These are phyloP conservation scores for Orussus abietinus DNA, from an alignment of 1,140 invertebrate species.

Conservation along the genomic window DNA sequence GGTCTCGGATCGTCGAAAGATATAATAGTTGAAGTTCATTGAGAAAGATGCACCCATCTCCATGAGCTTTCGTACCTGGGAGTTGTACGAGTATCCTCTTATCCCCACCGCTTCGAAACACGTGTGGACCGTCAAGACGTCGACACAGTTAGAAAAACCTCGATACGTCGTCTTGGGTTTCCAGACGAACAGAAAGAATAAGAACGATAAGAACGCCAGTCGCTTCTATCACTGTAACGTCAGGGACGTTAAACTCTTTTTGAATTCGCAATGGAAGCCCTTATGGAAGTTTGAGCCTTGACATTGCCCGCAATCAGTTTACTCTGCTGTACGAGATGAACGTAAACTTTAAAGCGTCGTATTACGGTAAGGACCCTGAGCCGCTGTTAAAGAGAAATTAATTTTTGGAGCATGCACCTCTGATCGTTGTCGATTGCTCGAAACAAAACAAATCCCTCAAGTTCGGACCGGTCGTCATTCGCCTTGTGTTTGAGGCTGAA, in stretches of 20 bases:
- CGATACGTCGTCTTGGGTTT: constrained; percentile 24
- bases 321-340: constrained; percentile 31
- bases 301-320: constrained; percentile 27
- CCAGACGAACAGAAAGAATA: constrained; percentile 23
- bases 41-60: constrained; percentile 23
- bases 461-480: constrained; percentile 27
- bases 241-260: constrained; percentile 29
- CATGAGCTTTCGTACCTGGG: constrained; percentile 36
- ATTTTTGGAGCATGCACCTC: constrained; percentile 20
- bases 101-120: constrained; percentile 27
- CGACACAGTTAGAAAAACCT: constrained; percentile 21
- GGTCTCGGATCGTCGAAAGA: constrained; percentile 23
- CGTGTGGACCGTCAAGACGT: constrained; percentile 23
- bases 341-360: constrained; percentile 27
- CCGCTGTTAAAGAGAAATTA: constrained; percentile 5
- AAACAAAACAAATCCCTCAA: constrained; percentile 35
- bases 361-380: constrained; percentile 17
- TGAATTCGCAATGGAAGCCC: constrained; percentile 37
- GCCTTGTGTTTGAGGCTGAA: constrained; percentile 29
- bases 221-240: constrained; percentile 28
- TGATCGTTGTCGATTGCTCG: constrained; percentile 34
- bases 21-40: constrained; percentile 21
- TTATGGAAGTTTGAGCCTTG: constrained; percentile 30
- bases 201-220: constrained; percentile 9
- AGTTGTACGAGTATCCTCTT: constrained; percentile 35